Conservation (phyloP, 2,113 vertebrate species). For the Colistium nudipinnis region DNA sequence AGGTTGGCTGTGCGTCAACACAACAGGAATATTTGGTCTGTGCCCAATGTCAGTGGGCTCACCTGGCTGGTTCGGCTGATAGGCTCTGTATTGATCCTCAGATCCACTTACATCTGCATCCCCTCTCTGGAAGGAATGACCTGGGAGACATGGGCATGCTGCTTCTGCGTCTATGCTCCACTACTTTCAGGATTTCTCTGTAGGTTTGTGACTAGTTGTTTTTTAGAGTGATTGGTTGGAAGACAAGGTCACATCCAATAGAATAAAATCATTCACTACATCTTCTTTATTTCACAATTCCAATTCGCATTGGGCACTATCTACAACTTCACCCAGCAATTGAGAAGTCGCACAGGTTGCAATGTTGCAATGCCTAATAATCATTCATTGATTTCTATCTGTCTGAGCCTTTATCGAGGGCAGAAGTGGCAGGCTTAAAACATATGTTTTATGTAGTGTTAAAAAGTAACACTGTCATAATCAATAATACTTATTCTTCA, state of each 20-base stretch:
- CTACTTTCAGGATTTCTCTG: background rate
- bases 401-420: background rate
- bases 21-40: slow-evolving; percentile 13
- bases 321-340: no score
- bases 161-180: background rate
- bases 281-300: no score
- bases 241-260: background rate
- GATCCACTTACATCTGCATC: slow-evolving; percentile 46
- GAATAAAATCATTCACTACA: background rate
- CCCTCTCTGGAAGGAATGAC: slow-evolving; percentile 18
- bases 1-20: slow-evolving; percentile 7
- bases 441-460: background rate
- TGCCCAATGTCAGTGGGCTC: slow-evolving; percentile 49
- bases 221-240: background rate
- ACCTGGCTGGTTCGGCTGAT: slow-evolving; percentile 59
- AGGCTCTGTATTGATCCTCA: slow-evolving; percentile 64
- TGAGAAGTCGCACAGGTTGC: no score
- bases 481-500: no score
- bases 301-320: no score
- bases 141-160: slow-evolving; percentile 6
- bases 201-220: slow-evolving; percentile 5
- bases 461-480: background rate
- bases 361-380: no score
- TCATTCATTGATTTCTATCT: background rate
- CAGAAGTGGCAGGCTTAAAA: background rate